Base-by-base conservation (phyloP, 2,888 invertebrate species). In the Drosophila koepferae region DNA sequence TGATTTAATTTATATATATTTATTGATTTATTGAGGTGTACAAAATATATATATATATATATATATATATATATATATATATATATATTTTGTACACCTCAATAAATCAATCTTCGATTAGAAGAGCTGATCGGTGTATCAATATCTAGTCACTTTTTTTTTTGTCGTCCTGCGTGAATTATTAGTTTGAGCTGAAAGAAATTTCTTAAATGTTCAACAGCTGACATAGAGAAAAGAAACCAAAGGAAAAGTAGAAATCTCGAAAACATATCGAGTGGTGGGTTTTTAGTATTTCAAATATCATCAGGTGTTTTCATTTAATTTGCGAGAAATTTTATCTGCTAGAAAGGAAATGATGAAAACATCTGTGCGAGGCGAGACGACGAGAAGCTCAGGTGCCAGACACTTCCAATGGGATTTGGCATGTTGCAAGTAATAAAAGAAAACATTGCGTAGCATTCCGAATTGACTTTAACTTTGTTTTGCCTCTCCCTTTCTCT, bases 271-370 rank as follows among this genome's bases (percentile, higher is more conserved):
- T 43, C 40, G 58, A 63, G 16, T 6, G 54, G 51, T 36, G 16
- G 28, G 53, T 20, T 62, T 44, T 60, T 38, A 60, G 65, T 70
- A 75, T 71, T 63, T 72, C 59, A 75, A 80, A 87, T 86, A 86
- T 82, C 89, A 91, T 84, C 87, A 91, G 91, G 91, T 91, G 91
- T 91, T 91, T 92, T 92, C 91, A 90, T 91, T 91, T 91, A 90
- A 91, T 91, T 92, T 91, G 86, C 85, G 83, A 90, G 87, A 91
- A 91, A 88, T 90, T 92, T 90, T 91, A 64, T 65, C 75, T 90
- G 83, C 71, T 49, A 36, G 56, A 53, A 38, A 67, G 54, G 65
- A 72, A 70, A 70, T 73, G 84, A 76, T 76, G 73, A 59, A 83
- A 77, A 64, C 63, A 68, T 63, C 64, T 48, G 55, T 51, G 61